Base-by-base conservation (phyloP, 2,797 vertebrate genomes). In the Botia almorhae region DNA sequence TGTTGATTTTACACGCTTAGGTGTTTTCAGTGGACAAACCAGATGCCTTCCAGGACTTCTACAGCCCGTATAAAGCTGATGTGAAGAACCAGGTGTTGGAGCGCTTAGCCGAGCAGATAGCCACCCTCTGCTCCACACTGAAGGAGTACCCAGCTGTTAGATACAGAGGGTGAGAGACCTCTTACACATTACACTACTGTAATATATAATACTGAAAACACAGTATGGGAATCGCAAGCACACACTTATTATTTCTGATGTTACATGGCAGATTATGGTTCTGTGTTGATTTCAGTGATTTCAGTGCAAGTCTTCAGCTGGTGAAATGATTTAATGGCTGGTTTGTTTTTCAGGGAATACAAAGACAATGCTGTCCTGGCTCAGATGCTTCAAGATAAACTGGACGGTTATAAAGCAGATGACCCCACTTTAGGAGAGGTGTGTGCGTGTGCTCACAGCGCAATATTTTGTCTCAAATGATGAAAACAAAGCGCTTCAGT, bases 391-490 rank as follows among this genome's bases (percentile, higher is more conserved):
- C 97, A 99, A 90, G 96, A 99, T 91, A 99, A 99, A 87, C 91
- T 99, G 50, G 97, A 99, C 0, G 96, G 95, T 53, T 99, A 97
- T 90, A 99, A 99, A 90, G 97, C 97, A 1, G 97, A 98, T 2
- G 98, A 99, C 87, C 97, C 98, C 69, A 96, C 95, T 26, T 95
- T 99, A 95, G 98, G 98, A 0, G 97, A 99, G 95, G 97, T 98
- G 83, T 95, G 85, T 69, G 63, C 46, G 19, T 43, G 12, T 77
- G 56, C 55, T 51, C 55, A 48, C 64, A 61, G 14, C 68, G 63
- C 26, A 50, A 61, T 71, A 71, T 79, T 79, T 64, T 71, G 29
- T 64, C 76, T 56, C 6, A 4, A 6, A 19, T 46, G n/a, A 73
- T 65, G 56, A 72, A 61, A 73, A 72, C 29, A 56, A 80, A 65